These are phyloP conservation scores for Polymixis flavicincta DNA, from an alignment of 2,888 invertebrate genomes.

Conservation along the genomic window DNA sequence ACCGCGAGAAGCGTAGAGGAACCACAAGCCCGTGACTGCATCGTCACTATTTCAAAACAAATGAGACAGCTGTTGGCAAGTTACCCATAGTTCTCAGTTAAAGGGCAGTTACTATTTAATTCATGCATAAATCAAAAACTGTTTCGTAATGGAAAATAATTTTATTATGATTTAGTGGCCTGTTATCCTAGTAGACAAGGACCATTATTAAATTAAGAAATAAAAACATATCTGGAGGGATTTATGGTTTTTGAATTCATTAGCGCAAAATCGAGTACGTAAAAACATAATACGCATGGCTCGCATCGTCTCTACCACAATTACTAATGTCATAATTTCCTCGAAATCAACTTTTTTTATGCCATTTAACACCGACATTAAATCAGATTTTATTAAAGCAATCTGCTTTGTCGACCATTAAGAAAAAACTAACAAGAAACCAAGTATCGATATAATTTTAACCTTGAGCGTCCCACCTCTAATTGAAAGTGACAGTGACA, in stretches of 20 bases:
- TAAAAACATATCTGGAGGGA: background rate
- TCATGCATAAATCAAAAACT: constrained; percentile 4
- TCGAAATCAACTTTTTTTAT: background rate
- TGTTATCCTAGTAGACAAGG: background rate
- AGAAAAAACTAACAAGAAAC: background rate
- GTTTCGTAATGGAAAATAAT: constrained; percentile 8
- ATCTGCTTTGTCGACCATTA: background rate
- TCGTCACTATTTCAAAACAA: constrained; percentile 26
- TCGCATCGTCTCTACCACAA: background rate
- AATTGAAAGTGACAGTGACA: constrained; percentile 67
- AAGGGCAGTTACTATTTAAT: constrained; percentile 33
- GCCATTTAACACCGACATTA: constrained; percentile 29
- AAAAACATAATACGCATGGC: constrained; percentile 13
- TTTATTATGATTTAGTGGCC: background rate
- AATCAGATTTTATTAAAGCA: constrained; percentile 40
- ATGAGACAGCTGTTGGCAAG: constrained; percentile 48
- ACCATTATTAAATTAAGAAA: background rate
- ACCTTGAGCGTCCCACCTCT: constrained; percentile 67
- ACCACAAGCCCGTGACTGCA: too few species aligned
- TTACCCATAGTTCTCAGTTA: constrained; percentile 12
- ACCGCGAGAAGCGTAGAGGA: too few species aligned
- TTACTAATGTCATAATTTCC: background rate
- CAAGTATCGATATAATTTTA: constrained; percentile 59
- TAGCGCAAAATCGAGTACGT: background rate
- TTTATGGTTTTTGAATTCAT: background rate